Conservation (phyloP, 2,797 vertebrate genomes). For the Lacerta agilis region DNA sequence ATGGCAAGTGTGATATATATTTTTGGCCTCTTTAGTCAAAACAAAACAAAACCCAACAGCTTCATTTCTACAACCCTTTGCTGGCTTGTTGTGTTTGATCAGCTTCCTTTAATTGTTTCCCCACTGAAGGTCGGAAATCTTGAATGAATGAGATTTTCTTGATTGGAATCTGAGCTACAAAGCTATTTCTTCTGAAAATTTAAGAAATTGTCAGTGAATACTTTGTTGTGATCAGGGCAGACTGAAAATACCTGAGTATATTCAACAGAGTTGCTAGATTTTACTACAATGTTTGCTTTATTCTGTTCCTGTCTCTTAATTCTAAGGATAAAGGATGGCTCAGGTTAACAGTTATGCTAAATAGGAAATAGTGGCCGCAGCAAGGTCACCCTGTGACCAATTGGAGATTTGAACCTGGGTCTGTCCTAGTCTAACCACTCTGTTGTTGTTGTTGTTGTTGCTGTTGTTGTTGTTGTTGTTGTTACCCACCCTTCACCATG, state of each 20-base stretch:
- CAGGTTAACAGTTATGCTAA: not conserved
- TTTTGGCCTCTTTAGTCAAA: not conserved
- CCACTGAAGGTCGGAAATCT: not conserved
- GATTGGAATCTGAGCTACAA: slow-evolving; percentile 3
- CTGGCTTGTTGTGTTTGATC: slow-evolving; percentile 6
- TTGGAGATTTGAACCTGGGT: not conserved
- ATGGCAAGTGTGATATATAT: slow-evolving; percentile 1
- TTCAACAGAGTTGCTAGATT: not conserved
- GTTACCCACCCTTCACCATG: too few relatives aligned
- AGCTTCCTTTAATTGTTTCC: slow-evolving; percentile 15
- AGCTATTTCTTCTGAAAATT: slow-evolving; percentile 10
- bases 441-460: too few relatives aligned
- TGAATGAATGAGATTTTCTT: slow-evolving; percentile 12
- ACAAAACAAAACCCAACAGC: not conserved
- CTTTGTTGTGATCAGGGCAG: slow-evolving; percentile 9
- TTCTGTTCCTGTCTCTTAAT: not conserved
- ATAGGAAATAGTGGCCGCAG: not conserved
- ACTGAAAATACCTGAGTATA: not conserved
- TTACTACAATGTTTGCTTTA: not conserved
- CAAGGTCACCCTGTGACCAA: not conserved
- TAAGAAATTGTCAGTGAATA: slow-evolving; percentile 21
- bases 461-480: too few relatives aligned
- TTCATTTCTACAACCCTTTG: not conserved
- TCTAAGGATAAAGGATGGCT: not conserved
- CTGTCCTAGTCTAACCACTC: not conserved